A percentile compares a stretch with the other conserved stretches of the same genome.
Evolutionary conservation across 2,888 invertebrate species (phyloP).

Genomic region (Pyrocoelia pectoralis): DNA sequence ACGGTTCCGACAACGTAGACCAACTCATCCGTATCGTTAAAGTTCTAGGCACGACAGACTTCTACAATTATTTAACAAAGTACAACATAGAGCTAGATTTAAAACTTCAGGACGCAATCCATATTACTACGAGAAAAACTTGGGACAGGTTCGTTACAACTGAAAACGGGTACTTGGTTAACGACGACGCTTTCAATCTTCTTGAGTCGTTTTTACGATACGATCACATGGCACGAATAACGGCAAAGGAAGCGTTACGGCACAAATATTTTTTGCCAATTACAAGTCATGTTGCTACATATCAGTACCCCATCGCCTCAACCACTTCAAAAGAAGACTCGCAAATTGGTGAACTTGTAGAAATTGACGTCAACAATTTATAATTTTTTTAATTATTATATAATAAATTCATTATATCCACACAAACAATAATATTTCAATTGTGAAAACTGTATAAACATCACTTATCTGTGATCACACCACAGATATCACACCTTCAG

Average conservation of each 20-base stretch:
- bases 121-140: constrained; percentile 52
- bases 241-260: constrained; percentile 55
- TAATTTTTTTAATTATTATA: no score
- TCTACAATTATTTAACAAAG: constrained; percentile 53
- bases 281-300: constrained; percentile 27
- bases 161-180: constrained; percentile 57
- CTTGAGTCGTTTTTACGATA: constrained; percentile 54
- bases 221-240: constrained; percentile 56
- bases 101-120: constrained; percentile 47
- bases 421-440: no score
- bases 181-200: constrained; percentile 53
- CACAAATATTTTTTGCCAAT: constrained; percentile 54
- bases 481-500: no score
- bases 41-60: constrained; percentile 53
- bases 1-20: constrained; percentile 56
- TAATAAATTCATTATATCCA: no score
- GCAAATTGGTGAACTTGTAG: constrained; percentile 11
- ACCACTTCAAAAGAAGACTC: constrained; percentile 11
- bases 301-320: neutral
- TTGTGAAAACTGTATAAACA: no score
- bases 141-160: constrained; percentile 57
- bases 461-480: no score
- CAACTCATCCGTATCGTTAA: constrained; percentile 56
- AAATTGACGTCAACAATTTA: constrained; percentile 6
- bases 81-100: constrained; percentile 53